Percentiles rank a stretch among this genome's conserved stretches.
Conservation (phyloP, 23 tunicate genomes). For the Diplosoma virens region DNA sequence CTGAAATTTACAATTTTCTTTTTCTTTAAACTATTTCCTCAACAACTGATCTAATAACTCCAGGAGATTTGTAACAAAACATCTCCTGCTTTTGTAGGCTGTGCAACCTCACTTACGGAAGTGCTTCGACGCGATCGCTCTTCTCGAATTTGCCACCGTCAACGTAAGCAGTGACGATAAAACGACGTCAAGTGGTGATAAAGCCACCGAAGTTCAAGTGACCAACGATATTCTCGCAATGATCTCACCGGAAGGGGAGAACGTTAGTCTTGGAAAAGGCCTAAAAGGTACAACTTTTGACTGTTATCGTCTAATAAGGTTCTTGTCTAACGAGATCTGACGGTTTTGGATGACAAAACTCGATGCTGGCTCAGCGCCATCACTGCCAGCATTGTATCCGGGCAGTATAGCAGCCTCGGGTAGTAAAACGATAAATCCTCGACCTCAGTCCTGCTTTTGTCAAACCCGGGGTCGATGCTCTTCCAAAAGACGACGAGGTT, state of each 20-base stretch:
- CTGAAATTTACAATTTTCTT: too few relatives aligned
- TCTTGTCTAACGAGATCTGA: too few relatives aligned
- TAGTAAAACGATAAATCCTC: too few relatives aligned
- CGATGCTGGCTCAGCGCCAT: too few relatives aligned
- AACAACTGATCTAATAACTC: background rate
- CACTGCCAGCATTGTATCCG: too few relatives aligned
- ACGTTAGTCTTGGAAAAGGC: constrained; percentile 95
- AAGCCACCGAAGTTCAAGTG: constrained; percentile 51
- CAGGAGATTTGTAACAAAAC: background rate
- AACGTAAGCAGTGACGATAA: constrained; percentile 67
- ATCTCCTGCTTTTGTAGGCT: constrained; percentile 39
- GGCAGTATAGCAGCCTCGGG: too few relatives aligned
- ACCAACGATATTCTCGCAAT: constrained; percentile 97
- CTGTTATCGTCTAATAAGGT: too few relatives aligned
- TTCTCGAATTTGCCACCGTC: constrained; percentile 91
- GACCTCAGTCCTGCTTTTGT: too few relatives aligned
- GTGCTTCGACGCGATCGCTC: constrained; percentile 98
- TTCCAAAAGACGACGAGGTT: background rate
- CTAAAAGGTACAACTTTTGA: constrained; percentile 77
- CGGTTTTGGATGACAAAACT: too few relatives aligned
- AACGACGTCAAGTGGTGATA: constrained; percentile 84
- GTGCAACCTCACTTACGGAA: constrained; percentile 98
- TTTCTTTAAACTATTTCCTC: too few relatives aligned
- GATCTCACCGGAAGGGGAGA: constrained; percentile 98
- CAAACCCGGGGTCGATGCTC: too few relatives aligned